phyloP scores from a whole-genome alignment of 2,113 vertebrate genomes.

The Phaethornis superciliosus region DNA sequence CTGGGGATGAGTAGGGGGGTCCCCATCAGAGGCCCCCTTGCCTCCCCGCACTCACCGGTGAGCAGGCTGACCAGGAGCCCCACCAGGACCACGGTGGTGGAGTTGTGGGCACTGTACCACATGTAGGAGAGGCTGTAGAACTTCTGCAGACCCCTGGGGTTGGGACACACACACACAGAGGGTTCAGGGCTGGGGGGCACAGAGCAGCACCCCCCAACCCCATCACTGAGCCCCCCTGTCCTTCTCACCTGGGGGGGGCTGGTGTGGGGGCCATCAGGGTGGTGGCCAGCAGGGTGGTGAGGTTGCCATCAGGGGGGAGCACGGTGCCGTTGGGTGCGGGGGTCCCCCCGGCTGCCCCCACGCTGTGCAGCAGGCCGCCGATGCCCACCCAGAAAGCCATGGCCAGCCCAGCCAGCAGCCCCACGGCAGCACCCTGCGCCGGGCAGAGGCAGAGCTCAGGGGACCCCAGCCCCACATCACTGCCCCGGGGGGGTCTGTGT shows the following conservation, averaged over 20 bases:
- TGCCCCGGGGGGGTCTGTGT: not conserved
- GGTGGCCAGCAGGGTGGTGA: slow-evolving; percentile 70
- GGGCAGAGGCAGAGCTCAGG: not conserved
- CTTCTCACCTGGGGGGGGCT: slow-evolving; percentile 71
- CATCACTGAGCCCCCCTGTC: fast-evolving
- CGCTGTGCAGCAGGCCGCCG: slow-evolving; percentile 77
- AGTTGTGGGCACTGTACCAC: slow-evolving; percentile 98
- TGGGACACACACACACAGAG: not conserved
- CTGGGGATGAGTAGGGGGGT: not conserved
- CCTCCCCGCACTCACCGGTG: slow-evolving; percentile 76
- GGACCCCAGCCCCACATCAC: not conserved
- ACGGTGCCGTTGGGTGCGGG: slow-evolving; percentile 55
- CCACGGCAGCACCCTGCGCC: slow-evolving; percentile 84
- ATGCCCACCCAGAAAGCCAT: slow-evolving; percentile 98
- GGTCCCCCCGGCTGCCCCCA: not conserved
- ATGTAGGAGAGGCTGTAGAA: slow-evolving; percentile 93
- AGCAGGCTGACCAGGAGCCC: slow-evolving; percentile 91
- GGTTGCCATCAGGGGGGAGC: slow-evolving; percentile 61
- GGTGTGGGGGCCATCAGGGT: slow-evolving; percentile 50
- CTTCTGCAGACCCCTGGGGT: slow-evolving; percentile 81
- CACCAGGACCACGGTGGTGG: slow-evolving; percentile 89
- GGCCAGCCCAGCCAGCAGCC: slow-evolving; percentile 82
- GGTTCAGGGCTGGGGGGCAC: no score
- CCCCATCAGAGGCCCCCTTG: fast-evolving
- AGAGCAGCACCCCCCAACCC: not conserved